phyloP scores from a whole-genome alignment of 2,113 vertebrate genomes.

The Pollachius pollachius region DNA sequence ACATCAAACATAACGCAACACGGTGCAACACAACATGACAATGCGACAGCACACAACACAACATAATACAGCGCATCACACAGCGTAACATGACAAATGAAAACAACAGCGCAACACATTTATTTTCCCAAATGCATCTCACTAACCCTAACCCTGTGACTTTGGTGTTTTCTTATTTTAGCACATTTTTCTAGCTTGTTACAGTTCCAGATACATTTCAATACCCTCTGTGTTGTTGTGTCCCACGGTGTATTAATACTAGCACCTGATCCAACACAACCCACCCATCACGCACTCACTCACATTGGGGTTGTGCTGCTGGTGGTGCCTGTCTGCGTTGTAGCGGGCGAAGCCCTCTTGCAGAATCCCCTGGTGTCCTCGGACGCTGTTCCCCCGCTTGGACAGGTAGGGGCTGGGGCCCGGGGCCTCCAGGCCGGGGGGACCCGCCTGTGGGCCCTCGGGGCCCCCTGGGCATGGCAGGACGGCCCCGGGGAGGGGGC shows the following conservation, averaged over 20 bases:
- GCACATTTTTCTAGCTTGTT: not conserved
- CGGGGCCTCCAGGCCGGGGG: constrained; percentile 14
- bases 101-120: no score
- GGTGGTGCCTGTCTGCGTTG: constrained; percentile 75
- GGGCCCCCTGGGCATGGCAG: constrained; percentile 30
- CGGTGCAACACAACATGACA: no score
- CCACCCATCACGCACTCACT: constrained; percentile 45
- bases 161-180: no score
- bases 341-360: constrained; percentile 79
- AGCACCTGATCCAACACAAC: no score
- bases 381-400: constrained; percentile 75
- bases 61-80: no score
- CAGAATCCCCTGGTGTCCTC: constrained; percentile 57
- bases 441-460: constrained; percentile 1
- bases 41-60: no score
- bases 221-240: not conserved
- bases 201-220: not conserved
- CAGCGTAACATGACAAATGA: no score
- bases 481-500: constrained; percentile 13
- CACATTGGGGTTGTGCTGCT: constrained; percentile 82
- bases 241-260: not conserved
- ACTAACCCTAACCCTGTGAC: no score
- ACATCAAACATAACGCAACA: no score
- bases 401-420: constrained; percentile 76
- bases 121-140: no score